Evolutionary conservation across 1,140 invertebrate species (phyloP), one percentile per base, ranked within the genome.

Genomic region (Brachionus manjavacas): DNA sequence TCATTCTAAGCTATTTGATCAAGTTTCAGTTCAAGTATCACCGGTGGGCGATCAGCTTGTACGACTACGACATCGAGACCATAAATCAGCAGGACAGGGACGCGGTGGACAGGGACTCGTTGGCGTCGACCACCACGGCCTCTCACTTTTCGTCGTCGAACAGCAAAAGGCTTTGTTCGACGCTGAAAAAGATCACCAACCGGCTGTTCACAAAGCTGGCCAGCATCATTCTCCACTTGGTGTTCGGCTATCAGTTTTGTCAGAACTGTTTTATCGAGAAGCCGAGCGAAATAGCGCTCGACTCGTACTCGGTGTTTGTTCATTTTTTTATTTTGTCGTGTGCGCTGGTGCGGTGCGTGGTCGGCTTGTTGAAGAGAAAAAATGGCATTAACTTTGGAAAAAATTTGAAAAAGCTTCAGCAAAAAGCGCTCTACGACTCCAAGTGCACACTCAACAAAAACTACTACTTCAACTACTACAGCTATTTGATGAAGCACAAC

Each of bases 21-120:
- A 81, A 81, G 20, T 35, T 81, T 41, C 79, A 81, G 25, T 81
- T 81, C n/a, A 81, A 81, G 25, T 81, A 81, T 64, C 79, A 81
- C 20, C 79, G 52, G 1, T 68, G 35, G 52, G 79, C 52, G 0
- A 60, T 81, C 14, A 81, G 41, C 35, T 68, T 81, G 11, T 81
- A 81, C 35, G 79, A 64, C 25, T 81, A 81, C 16, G 52, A 81
- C 16, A 76, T 76, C 12, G 72, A 49, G 23, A 46, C 52, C 8
- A 35, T 28, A 25, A 81, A 81, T 14, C 35, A 81, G 16, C 79
- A 41, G 23, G 79, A 81, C 31, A 46, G 20, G 25, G 72, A 76
- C 31, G 23, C 20, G 4, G 41, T 12, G 46, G 79, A 43, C 3
- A 49, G 28, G n/a, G 74, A 81, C 0, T 81, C 79, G 52, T 43